Evolutionary conservation across 2,113 vertebrate species (phyloP), one percentile per base, ranked within the genome.

Genomic region (Oreamnos americanus): DNA sequence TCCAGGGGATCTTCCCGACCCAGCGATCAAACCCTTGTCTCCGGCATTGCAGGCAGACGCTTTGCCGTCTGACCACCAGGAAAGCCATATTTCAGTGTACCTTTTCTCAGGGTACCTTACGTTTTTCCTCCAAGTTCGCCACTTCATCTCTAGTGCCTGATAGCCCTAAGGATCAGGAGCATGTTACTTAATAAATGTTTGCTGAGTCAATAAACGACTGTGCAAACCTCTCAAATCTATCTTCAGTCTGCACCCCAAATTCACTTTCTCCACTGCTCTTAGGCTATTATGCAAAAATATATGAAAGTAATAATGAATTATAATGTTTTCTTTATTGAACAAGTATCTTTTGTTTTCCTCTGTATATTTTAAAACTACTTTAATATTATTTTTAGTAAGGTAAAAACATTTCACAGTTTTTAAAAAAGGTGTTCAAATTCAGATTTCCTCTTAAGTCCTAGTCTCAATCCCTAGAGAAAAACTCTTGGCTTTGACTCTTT

Each of bases 341-440:
- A 62, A 55, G 43, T 74, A 28, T 45, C 28, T 86, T 89, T 84
- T 62, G 21, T 49, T 96, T 81, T n/a, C 39, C 4, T 79, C 6
- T 47, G 5, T 45, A 28, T 60, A 64, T 81, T 95, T 95, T 83
- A 76, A 85, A 10, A 2, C 2, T 83, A 81, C 62, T 7, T 85
- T 89, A 58, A 43, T 76, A 90, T 86, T 55, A 60, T 85, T 95
- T 95, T 90, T 91, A 86, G 88, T 81, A 87, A 97, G 62, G 36
- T 49, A 57, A 87, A 71, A 26, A 53, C 1, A 92, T 85, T 36
- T 96, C 43, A 64, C 15, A 81, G 14, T 30, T 64, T 55, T 47
- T 58, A 30, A 39, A 71, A 90, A 58, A 17, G 14, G 13, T 93
- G 21, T 84, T 94, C 60, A 91, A 58, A 5, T 90, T 82, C 5